These are phyloP conservation scores for Sebastes hubbsi DNA, from an alignment of 2,797 vertebrate species.

Conservation along the genomic window DNA sequence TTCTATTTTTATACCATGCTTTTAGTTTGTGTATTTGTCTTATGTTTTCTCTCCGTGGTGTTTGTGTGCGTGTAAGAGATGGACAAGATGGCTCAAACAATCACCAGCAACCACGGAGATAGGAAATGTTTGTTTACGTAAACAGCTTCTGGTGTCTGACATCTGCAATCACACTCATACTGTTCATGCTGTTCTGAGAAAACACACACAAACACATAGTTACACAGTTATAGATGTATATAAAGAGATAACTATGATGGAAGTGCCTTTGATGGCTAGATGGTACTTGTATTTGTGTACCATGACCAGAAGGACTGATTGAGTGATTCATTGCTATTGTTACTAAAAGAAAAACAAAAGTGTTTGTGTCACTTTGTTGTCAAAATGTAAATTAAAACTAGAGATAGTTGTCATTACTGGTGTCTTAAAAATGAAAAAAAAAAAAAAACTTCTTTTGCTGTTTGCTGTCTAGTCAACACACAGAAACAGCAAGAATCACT, in stretches of 20 bases:
- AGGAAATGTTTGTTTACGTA: constrained; percentile 21
- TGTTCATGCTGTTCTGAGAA: background rate
- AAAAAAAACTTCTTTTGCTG: background rate
- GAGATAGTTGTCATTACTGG: background rate
- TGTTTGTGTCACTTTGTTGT: background rate
- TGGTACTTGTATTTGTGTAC: background rate
- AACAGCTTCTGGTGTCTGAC: constrained; percentile 21
- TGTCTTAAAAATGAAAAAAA: background rate
- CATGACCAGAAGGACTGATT: background rate
- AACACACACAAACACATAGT: background rate
- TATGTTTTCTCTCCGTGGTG: background rate
- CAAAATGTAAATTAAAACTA: constrained; percentile 17
- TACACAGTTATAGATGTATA: background rate
- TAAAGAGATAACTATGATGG: background rate
- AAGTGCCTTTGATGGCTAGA: background rate
- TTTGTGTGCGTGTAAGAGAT: background rate
- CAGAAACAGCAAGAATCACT: background rate
- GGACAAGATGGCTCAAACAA: constrained; percentile 8
- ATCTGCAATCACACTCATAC: constrained; percentile 11
- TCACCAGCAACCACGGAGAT: background rate
- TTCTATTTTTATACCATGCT: constrained; percentile 20
- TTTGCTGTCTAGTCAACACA: background rate
- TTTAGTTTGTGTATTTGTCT: constrained; percentile 20
- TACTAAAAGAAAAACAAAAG: constrained; percentile 4
- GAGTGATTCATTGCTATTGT: background rate